Percentiles rank a stretch among this genome's conserved stretches.
These are phyloP conservation scores for Perithous albicinctus DNA, from an alignment of 2,888 invertebrate species.

Conservation along the genomic window DNA sequence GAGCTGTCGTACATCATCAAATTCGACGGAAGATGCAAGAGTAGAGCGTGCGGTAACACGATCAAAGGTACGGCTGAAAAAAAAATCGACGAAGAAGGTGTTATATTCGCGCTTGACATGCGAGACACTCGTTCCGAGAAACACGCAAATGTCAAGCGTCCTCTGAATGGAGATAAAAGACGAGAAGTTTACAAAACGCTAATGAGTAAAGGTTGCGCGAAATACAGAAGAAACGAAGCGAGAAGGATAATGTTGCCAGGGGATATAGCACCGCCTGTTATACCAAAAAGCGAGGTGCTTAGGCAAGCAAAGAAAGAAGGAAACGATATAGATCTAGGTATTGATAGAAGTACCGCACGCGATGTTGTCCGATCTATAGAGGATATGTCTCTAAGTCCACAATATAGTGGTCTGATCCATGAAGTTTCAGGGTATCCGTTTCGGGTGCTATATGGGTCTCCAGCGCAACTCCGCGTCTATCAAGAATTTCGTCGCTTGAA, in stretches of 20 bases:
- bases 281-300: conserved; percentile 30
- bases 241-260: conserved; percentile 50
- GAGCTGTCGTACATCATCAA: not conserved
- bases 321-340: conserved; percentile 42
- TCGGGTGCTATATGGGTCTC: conserved; percentile 53
- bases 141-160: conserved; percentile 59
- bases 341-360: conserved; percentile 23
- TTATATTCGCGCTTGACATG: conserved; percentile 33
- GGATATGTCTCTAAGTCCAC: conserved; percentile 40
- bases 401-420: conserved; percentile 54
- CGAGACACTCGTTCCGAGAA: too few species aligned
- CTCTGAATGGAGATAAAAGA: conserved; percentile 50
- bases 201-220: conserved; percentile 40
- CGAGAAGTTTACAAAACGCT: conserved; percentile 40
- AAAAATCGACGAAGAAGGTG: conserved; percentile 1
- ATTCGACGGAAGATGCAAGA: conserved; percentile 41
- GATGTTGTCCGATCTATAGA: conserved; percentile 57
- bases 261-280: conserved; percentile 53
- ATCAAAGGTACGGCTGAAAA: conserved; percentile 18
- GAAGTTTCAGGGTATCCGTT: conserved; percentile 52
- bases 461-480: conserved; percentile 56
- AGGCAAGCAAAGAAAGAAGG: conserved; percentile 60
- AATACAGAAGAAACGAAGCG: conserved; percentile 46
- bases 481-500: conserved; percentile 50
- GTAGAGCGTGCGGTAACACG: conserved; percentile 31